Evolutionary conservation across 2,888 invertebrate species (phyloP), one percentile per base, ranked within the genome.

Genomic region (Tetragonula carbonaria): DNA sequence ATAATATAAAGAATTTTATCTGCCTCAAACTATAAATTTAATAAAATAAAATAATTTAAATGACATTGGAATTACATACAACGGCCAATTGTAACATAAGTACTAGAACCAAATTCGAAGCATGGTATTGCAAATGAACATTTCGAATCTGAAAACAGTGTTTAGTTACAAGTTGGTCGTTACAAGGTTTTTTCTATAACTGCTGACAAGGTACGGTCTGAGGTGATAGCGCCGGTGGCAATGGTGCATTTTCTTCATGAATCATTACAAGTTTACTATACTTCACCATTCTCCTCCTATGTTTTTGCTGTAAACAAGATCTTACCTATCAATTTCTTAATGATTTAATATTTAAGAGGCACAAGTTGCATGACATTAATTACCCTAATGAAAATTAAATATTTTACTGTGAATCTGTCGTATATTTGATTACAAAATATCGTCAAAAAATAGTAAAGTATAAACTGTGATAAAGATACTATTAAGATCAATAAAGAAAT

Each of bases 171-270:
- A 66, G 38, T 80, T 67, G 87, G 28, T 57, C 63, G 70, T 70
- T 62, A 57, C 18, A 67, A 65, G 51, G 45, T 75, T 65, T 80
- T 63, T 82, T 59, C 74, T 90, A 90, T 73, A 78, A 88, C 62
- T 82, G 82, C 71, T 85, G 88, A 66, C 85, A 90, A 59, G 86
- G 71, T 74, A 84, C 53, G n/a, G 77, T 82, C 74, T 86, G 85
- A 50, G 85, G 73, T 28, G 81, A 71, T 67, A 83, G 70, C 50
- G 95, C 95, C 70, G 96, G 95, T 0, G 97, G 97, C 28, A 97
- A 91, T 0, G 97, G 97, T 0, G 97, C 96, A 87, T 97, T 96
- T 90, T 97, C 97, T 94, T 97, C 97, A 90, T 96, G 96, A 74
- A 97, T 96, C 96, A 97, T 96, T 84, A 95, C 95, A 86, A 97